Evolutionary conservation across 1,140 invertebrate species (phyloP).

Genomic region (Cephus cinctus): DNA sequence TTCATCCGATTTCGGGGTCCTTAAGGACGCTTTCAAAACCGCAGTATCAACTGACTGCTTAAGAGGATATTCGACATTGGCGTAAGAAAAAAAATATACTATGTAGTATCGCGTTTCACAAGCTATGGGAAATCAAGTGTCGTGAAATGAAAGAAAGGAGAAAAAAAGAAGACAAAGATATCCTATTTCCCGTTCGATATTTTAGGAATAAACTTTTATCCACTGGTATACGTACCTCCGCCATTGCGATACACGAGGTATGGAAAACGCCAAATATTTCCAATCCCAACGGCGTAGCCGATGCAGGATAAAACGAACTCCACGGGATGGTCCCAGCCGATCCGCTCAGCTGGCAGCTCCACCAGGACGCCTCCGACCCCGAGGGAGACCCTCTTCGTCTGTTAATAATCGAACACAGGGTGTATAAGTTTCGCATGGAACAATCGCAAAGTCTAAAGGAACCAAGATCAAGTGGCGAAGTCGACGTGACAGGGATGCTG

Average conservation of each 20-base stretch:
- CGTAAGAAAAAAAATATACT: neutral
- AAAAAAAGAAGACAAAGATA: conserved; percentile 2
- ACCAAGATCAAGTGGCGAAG: too few species aligned
- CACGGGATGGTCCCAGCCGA: conserved; percentile 72
- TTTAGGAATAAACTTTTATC: neutral
- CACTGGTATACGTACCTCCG: conserved; percentile 63
- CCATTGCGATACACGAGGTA: conserved; percentile 81
- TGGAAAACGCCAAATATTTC: conserved; percentile 88
- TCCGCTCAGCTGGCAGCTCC: conserved; percentile 50
- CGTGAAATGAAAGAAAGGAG: too few species aligned
- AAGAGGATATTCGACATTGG: neutral
- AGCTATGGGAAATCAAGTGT: neutral
- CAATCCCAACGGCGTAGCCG: conserved; percentile 79
- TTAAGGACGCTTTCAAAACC: too few species aligned
- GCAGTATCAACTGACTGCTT: neutral
- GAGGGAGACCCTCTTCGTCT: conserved; percentile 38
- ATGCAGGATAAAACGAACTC: conserved; percentile 79
- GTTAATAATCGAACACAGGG: conserved; percentile 32
- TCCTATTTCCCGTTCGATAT: conserved; percentile 1
- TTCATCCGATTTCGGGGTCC: too few species aligned
- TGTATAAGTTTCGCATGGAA: too few species aligned
- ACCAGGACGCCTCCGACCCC: conserved; percentile 34
- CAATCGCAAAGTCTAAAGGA: too few species aligned
- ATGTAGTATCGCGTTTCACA: neutral
- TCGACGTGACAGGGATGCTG: too few species aligned